Evolutionary conservation across 2,888 invertebrate genomes (phyloP).

Genomic region (Carcina quercana): DNA sequence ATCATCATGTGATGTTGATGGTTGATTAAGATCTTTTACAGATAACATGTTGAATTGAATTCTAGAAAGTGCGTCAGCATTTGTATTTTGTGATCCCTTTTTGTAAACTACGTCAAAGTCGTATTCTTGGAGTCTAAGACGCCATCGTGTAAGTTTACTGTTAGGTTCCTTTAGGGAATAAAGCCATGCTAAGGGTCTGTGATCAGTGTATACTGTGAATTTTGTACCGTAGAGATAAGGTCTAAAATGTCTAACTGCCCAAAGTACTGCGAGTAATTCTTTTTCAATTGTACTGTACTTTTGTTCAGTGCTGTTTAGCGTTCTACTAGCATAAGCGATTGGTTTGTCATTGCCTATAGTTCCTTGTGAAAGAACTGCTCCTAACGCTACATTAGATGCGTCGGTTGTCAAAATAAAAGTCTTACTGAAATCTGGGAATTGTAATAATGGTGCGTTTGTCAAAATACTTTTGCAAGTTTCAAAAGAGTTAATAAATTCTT

Average conservation of each 20-base stretch:
- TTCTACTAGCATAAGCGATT: slow-evolving; percentile 17
- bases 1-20: not conserved
- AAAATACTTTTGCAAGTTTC: slow-evolving; percentile 10
- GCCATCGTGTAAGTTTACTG: slow-evolving; percentile 15
- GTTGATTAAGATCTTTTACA: not conserved
- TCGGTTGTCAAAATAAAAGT: slow-evolving; percentile 18
- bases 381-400: slow-evolving; percentile 18
- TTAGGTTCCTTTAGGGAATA: slow-evolving; percentile 16
- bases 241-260: slow-evolving; percentile 15
- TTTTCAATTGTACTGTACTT: slow-evolving; percentile 27
- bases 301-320: slow-evolving; percentile 20
- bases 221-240: slow-evolving; percentile 29
- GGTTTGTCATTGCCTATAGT: slow-evolving; percentile 17
- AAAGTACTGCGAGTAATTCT: slow-evolving; percentile 23
- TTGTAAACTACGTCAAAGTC: slow-evolving; percentile 12
- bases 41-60: slow-evolving; percentile 1
- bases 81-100: slow-evolving; percentile 10
- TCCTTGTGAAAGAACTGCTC: slow-evolving; percentile 20
- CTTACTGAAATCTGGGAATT: slow-evolving; percentile 19
- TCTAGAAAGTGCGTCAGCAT: slow-evolving; percentile 14
- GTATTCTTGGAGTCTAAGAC: slow-evolving; percentile 12
- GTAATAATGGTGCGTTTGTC: slow-evolving; percentile 3
- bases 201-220: slow-evolving; percentile 12
- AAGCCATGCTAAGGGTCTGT: slow-evolving; percentile 15
- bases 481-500: slow-evolving; percentile 11